Evolutionary conservation across 2,113 vertebrate species (phyloP), one percentile per base, ranked within the genome.

Genomic region (Agelaius phoeniceus): DNA sequence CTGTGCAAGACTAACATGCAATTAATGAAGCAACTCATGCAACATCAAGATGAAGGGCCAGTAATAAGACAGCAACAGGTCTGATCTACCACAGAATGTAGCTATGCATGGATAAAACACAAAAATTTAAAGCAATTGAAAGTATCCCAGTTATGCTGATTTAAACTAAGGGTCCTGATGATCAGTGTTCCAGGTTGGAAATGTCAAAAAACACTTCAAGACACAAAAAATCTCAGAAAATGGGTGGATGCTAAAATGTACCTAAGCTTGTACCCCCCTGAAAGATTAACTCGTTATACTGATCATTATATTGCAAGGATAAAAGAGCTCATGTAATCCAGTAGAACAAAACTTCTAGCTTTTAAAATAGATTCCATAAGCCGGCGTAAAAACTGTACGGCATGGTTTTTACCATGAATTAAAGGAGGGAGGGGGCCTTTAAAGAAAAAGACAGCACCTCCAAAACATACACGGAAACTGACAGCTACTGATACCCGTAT

Each of bases 51-150:
- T 73, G 43, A 86, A 93, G 84, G 51, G 59, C 35, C 55, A 71
- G 14, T 11, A 92, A 74, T n/a, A 57, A 61, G 33, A 58, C 35
- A 92, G 96, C 96, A 96, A 97, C 96, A 96, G 90, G 93, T 94
- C 72, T 20, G 8, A 93, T 30, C 37, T 69, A 37, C 6, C 55
- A 85, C 12, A 39, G 51, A 89, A 15, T 15, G 33, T 37, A n/a
- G 52, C n/a, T 41, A 23, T 6, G 4, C 2, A 80, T 1, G 8
- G 28, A 49, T 20, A 8, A 63, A 85, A 87, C 7, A 4, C 49
- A 39, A 28, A 78, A 62, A 46, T 6, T 5, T 18, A 13, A 67
- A 86, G 52, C 27, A 52, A 52, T 35, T 73, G 9, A 13, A 63
- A 55, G 13, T 30, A 55, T 30, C 16, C 24, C 15, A 55, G 24